phyloP scores from a whole-genome alignment of 2,888 invertebrate species.

The Acrocera orbiculus region DNA sequence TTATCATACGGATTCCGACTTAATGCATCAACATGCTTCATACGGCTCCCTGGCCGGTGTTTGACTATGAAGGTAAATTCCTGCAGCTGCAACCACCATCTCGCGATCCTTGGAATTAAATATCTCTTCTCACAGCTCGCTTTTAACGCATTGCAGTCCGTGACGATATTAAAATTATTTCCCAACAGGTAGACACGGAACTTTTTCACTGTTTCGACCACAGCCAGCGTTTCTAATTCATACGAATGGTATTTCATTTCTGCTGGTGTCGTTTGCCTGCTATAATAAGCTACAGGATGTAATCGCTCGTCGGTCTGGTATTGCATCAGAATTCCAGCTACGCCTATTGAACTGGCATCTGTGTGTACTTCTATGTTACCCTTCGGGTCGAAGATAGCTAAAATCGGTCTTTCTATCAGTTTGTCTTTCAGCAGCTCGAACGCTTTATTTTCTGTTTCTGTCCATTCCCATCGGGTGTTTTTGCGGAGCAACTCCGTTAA shows the following conservation, averaged over 20 bases:
- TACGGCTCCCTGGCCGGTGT: not conserved
- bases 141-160: slow-evolving; percentile 6
- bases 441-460: too few relatives aligned
- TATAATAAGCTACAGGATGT: slow-evolving; percentile 5
- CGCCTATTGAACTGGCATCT: too few relatives aligned
- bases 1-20: too few relatives aligned
- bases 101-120: slow-evolving; percentile 8
- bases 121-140: slow-evolving; percentile 13
- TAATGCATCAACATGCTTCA: slow-evolving; percentile 3
- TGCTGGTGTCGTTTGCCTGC: not conserved
- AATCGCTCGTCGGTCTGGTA: too few relatives aligned
- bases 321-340: too few relatives aligned
- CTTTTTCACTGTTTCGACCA: slow-evolving; percentile 2
- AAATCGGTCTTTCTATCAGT: too few relatives aligned
- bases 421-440: too few relatives aligned
- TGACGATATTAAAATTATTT: slow-evolving; percentile 1
- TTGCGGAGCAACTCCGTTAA: too few relatives aligned
- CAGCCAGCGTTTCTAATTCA: slow-evolving; percentile 5
- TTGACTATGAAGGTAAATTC: slow-evolving; percentile 2
- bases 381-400: too few relatives aligned
- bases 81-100: slow-evolving; percentile 5
- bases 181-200: not conserved
- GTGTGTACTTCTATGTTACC: too few relatives aligned
- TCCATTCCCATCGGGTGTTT: too few relatives aligned
- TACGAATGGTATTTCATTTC: slow-evolving; percentile 4